Conservation (phyloP, 2,888 invertebrate genomes). For the Diarsia dahlii region DNA sequence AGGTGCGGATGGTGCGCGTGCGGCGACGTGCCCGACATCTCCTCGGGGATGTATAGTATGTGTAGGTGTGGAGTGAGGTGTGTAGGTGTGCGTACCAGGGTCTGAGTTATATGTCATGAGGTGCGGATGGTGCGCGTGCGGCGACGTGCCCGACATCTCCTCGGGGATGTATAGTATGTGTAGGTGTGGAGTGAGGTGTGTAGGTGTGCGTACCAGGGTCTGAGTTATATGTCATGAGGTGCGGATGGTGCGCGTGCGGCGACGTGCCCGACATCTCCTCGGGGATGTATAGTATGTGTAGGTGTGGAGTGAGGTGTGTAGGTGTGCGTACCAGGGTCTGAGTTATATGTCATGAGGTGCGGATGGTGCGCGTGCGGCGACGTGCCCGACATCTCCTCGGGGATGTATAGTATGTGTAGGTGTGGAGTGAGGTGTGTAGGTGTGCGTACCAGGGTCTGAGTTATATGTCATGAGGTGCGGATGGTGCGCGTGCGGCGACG, state of each 20-base stretch:
- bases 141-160: too few species aligned
- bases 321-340: constrained; percentile 81
- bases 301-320: too few species aligned
- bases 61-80: too few species aligned
- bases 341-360: constrained; percentile 84
- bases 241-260: constrained; percentile 66
- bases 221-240: constrained; percentile 85
- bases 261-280: too few species aligned
- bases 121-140: constrained; percentile 68
- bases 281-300: too few species aligned
- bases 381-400: too few species aligned
- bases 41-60: too few species aligned
- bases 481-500: constrained; percentile 55
- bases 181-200: too few species aligned
- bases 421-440: background rate
- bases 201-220: constrained; percentile 80
- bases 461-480: constrained; percentile 83
- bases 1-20: constrained; percentile 73
- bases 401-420: too few species aligned
- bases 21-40: too few species aligned
- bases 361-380: constrained; percentile 63
- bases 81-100: constrained; percentile 76
- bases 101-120: constrained; percentile 86
- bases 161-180: too few species aligned
- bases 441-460: constrained; percentile 84